Base-by-base conservation (phyloP, 2,888 invertebrate species). In the Taphrorychus bicolor region DNA sequence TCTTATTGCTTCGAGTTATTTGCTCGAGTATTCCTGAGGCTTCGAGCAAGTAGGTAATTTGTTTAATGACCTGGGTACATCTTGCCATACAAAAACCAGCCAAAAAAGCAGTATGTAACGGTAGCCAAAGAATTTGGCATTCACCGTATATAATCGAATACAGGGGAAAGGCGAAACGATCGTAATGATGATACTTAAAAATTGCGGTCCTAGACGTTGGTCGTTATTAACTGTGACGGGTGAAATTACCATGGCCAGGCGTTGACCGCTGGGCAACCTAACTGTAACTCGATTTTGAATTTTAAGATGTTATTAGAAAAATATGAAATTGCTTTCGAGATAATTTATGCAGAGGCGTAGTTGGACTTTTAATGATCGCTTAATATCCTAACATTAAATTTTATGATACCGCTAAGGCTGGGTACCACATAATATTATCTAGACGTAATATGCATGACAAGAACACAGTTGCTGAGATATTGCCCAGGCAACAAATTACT, bases 201-300 rank as follows among this genome's bases (percentile, higher is more conserved):
- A 53, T 23, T 53, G n/a, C 22, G 53, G 17, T 32, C 32, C 32
- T 32, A 32, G 32, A 32, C 11, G 32, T 24, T 22, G 11, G 22
- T 24, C 22, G 14, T 53, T 9, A 53, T 53, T 53, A 53, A 53
- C 53, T 53, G 53, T 53, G 53, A 23, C 22, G 22, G 53, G 21
- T n/a, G 16, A 53, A 53, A 23, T 53, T 53, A 17, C 53, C 24
- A 23, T 53, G 23, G 53, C 24, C 53, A 53, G 53, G 14, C 63
- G 19, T 63, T 63, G 63, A 63, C 63, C 63, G 63, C 40, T 40
- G 40, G 23, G 48, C 48, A 63, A 48, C 17, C 14, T 63, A 63
- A 63, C 63, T 57, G 57, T 63, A 63, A 49, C 40, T 63, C 1
- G 17, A 60, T 53, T 53, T 32, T 60, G 52, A 60, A 60, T 41